Evolutionary conservation across 2,797 vertebrate species (phyloP).

Genomic region (Sitta carolinensis): DNA sequence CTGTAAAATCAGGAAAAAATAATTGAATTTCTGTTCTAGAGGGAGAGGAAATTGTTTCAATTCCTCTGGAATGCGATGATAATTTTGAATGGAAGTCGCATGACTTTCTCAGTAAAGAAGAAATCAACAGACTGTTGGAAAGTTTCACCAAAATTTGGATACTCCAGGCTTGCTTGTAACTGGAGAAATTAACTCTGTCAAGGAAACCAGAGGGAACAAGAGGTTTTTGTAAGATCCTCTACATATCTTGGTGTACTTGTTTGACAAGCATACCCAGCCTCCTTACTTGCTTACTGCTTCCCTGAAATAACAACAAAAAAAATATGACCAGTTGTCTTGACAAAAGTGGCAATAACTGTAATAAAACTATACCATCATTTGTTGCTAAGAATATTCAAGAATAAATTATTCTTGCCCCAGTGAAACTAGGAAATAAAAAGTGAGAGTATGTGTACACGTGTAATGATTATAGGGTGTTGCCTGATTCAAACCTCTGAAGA

Average conservation of each 20-base stretch:
- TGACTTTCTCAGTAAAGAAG: background rate
- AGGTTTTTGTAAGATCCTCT: background rate
- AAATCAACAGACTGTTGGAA: background rate
- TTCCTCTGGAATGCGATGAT: background rate
- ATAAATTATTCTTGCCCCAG: background rate
- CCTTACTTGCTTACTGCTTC: background rate
- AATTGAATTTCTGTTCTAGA: background rate
- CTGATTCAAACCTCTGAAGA: background rate
- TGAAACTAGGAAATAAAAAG: background rate
- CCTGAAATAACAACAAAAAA: background rate
- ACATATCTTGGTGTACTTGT: background rate
- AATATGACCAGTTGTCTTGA: background rate
- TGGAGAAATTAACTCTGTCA: background rate
- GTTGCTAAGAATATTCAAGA: background rate
- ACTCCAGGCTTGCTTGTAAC: background rate
- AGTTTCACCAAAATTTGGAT: background rate
- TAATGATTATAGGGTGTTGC: background rate
- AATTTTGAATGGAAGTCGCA: background rate
- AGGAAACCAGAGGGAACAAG: background rate
- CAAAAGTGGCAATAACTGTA: background rate
- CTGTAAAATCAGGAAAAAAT: background rate
- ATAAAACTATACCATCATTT: background rate
- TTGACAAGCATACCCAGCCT: background rate
- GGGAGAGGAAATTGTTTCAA: background rate
- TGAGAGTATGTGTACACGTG: fast-evolving